phyloP scores from a whole-genome alignment of 1,140 invertebrate genomes.

The Hylaeus anthracinus region DNA sequence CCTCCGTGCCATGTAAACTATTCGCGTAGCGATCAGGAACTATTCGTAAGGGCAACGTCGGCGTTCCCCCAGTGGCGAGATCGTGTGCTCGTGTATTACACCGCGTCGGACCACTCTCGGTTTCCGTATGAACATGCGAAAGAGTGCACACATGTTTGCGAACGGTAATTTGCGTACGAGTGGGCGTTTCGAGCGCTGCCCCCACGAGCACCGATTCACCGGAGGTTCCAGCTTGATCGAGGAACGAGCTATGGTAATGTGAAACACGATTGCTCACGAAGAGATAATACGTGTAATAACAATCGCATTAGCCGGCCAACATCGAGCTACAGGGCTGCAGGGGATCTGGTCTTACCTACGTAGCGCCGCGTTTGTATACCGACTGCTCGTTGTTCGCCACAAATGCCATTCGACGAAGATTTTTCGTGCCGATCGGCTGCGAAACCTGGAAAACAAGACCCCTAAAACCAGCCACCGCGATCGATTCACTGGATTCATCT shows the following conservation, averaged over 20 bases:
- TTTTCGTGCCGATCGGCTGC: background rate
- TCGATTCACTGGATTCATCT: no score
- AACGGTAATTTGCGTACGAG: conserved; percentile 68
- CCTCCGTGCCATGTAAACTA: conserved; percentile 62
- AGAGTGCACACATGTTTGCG: conserved; percentile 63
- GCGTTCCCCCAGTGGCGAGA: conserved; percentile 52
- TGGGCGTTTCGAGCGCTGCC: conserved; percentile 57
- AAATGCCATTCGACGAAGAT: background rate
- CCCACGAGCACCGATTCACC: conserved; percentile 47
- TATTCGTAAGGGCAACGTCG: conserved; percentile 42
- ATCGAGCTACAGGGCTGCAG: conserved; percentile 57
- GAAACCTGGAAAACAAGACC: no score
- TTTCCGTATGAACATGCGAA: conserved; percentile 64
- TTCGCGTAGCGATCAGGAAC: conserved; percentile 55
- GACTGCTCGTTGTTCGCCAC: conserved; percentile 17
- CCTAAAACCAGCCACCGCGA: no score
- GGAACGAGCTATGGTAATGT: conserved; percentile 72
- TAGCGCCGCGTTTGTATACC: conserved; percentile 27
- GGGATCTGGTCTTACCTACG: conserved; percentile 70
- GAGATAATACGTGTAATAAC: conserved; percentile 79
- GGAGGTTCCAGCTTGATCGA: conserved; percentile 54
- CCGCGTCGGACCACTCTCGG: conserved; percentile 62
- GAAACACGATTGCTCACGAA: conserved; percentile 78
- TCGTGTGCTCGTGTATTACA: conserved; percentile 54
- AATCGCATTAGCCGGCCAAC: conserved; percentile 75